phyloP scores from a whole-genome alignment of 2,113 vertebrate species.

The Corythaeola cristata region DNA sequence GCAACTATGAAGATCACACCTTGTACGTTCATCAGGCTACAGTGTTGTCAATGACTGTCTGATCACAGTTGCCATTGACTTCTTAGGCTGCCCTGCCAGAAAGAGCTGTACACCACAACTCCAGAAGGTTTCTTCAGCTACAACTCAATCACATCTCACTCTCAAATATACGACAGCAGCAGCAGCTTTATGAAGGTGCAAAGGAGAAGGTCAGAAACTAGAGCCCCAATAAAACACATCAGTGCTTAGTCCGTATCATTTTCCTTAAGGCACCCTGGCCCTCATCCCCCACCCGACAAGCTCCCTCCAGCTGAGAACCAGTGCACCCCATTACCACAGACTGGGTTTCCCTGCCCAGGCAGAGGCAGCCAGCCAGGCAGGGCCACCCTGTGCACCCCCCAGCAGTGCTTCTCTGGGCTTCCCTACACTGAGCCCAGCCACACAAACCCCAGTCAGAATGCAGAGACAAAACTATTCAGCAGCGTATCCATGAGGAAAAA shows the following conservation, averaged over 20 bases:
- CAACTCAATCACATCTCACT: not conserved
- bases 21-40: rapidly evolving
- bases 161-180: not conserved
- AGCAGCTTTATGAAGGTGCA: not conserved
- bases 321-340: not conserved
- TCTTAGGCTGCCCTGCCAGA: not conserved
- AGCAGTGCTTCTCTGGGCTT: not conserved
- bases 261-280: not conserved
- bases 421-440: not conserved
- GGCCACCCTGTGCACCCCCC: not conserved
- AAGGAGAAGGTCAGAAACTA: not conserved
- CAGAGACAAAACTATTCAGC: not conserved
- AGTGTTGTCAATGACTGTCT: rapidly evolving
- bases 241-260: not conserved
- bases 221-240: not conserved
- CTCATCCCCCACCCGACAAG: rapidly evolving
- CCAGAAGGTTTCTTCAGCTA: not conserved
- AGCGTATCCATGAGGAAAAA: not conserved
- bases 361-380: not conserved
- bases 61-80: not conserved
- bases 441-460: not conserved
- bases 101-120: not conserved
- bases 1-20: not conserved
- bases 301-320: not conserved
- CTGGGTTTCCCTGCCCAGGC: not conserved